phyloP scores from a whole-genome alignment of 2,888 invertebrate genomes.

The Branchinecta sandiegonensis region DNA sequence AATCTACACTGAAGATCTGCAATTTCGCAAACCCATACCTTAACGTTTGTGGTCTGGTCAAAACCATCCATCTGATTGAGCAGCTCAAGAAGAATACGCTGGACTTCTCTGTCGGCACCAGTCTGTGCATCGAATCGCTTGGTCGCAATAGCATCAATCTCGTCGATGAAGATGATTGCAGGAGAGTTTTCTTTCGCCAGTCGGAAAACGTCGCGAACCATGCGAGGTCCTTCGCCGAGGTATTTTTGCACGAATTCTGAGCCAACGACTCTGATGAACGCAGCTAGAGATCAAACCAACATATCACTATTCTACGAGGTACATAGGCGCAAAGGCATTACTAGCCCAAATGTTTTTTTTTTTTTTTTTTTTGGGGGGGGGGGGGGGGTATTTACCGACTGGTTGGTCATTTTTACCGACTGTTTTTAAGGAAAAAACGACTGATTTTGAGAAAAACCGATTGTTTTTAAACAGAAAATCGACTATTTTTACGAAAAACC shows the following conservation, averaged over 20 bases:
- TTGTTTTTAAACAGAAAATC: too few species aligned
- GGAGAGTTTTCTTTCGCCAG: constrained; percentile 98
- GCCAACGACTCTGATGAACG: constrained; percentile 96
- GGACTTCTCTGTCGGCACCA: constrained; percentile 95
- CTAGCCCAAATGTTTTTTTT: too few species aligned
- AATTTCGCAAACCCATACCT: constrained; percentile 43
- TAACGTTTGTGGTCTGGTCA: constrained; percentile 99
- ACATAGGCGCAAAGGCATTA: too few species aligned
- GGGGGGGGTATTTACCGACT: too few species aligned
- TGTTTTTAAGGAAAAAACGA: too few species aligned
- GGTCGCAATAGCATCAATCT: constrained; percentile 98
- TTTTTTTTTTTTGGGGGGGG: too few species aligned
- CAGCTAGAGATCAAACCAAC: constrained; percentile 43
- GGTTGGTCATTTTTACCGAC: too few species aligned
- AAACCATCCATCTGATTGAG: constrained; percentile 99
- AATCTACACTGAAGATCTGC: not conserved
- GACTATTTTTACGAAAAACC: too few species aligned
- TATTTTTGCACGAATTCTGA: constrained; percentile 99
- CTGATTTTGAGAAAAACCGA: too few species aligned
- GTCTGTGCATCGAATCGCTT: constrained; percentile 98
- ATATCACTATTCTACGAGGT: too few species aligned
- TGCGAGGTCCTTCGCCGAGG: constrained; percentile 94
- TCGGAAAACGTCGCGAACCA: constrained; percentile 98
- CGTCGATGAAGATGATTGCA: constrained; percentile 98
- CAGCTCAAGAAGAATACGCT: constrained; percentile 87